Evolutionary conservation across 2,888 invertebrate genomes (phyloP).

Genomic region (Ypsolopha scabrella): DNA sequence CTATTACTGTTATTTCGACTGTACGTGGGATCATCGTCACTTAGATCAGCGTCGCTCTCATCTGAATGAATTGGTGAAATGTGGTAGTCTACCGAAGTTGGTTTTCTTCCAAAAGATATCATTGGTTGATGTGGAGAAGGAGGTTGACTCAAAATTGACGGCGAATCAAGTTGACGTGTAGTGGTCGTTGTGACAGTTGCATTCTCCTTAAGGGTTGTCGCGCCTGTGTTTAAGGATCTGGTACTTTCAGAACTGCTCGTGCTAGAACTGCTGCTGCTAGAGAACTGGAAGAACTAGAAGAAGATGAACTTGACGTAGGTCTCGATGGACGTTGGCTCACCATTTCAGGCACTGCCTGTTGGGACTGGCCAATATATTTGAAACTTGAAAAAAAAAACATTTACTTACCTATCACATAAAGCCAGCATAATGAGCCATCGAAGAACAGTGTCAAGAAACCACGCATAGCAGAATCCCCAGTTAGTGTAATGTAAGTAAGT

Average conservation of each 20-base stretch:
- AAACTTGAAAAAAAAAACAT: background rate
- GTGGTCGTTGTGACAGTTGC: background rate
- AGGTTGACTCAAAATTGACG: background rate
- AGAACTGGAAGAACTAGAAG: background rate
- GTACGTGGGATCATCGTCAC: background rate
- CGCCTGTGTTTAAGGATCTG: background rate
- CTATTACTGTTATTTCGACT: background rate
- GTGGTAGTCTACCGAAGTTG: background rate
- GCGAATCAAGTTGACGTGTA: background rate
- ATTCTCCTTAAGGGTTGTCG: background rate
- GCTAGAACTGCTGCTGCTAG: background rate
- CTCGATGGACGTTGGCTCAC: background rate
- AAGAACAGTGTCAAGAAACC: too few relatives aligned
- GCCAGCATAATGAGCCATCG: background rate
- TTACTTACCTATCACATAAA: background rate
- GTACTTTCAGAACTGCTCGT: background rate
- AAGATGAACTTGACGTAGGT: background rate
- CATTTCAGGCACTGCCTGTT: background rate
- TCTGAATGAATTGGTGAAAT: background rate
- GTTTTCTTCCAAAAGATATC: background rate
- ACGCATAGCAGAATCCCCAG: too few relatives aligned
- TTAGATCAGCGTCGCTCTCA: background rate
- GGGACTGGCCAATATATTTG: background rate
- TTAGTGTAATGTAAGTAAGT: too few relatives aligned
- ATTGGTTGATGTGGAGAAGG: background rate